Percentiles rank a stretch among this genome's conserved stretches.
These are phyloP conservation scores for Saguinus midas DNA, from an alignment of 2,113 vertebrate genomes.

Conservation along the genomic window DNA sequence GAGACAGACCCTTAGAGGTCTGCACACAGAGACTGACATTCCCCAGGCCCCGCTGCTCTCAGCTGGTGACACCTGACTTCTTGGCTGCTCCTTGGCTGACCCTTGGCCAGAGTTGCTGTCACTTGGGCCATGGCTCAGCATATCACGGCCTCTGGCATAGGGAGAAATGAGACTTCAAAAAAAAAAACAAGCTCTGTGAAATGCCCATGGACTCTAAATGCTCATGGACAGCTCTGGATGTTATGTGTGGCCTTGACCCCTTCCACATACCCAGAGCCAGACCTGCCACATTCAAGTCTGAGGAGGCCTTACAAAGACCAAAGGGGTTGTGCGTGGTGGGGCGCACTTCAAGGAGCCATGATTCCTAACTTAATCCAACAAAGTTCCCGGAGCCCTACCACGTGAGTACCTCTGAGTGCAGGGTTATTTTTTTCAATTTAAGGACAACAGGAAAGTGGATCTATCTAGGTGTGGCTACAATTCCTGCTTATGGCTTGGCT, in stretches of 20 bases:
- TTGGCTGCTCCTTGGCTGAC: neutral
- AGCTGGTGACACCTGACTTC: neutral
- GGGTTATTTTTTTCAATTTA: neutral
- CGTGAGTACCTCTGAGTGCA: fast-evolving
- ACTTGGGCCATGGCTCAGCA: neutral
- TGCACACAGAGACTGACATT: neutral
- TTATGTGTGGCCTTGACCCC: no score
- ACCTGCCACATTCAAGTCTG: neutral
- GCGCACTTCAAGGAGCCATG: neutral
- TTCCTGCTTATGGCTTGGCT: neutral
- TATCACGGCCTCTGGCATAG: neutral
- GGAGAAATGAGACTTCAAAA: neutral
- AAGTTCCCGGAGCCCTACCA: neutral
- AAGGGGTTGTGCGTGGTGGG: neutral
- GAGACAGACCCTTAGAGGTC: neutral
- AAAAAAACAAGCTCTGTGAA: neutral
- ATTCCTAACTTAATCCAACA: neutral
- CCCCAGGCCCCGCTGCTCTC: neutral
- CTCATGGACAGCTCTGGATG: neutral
- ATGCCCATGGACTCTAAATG: neutral
- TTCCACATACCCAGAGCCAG: no score
- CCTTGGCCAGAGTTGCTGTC: neutral
- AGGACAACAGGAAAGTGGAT: neutral
- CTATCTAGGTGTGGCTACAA: neutral
- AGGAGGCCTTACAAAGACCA: neutral